Base-by-base conservation (phyloP, 2,888 invertebrate species). In the Lasioglossum marginatum region DNA sequence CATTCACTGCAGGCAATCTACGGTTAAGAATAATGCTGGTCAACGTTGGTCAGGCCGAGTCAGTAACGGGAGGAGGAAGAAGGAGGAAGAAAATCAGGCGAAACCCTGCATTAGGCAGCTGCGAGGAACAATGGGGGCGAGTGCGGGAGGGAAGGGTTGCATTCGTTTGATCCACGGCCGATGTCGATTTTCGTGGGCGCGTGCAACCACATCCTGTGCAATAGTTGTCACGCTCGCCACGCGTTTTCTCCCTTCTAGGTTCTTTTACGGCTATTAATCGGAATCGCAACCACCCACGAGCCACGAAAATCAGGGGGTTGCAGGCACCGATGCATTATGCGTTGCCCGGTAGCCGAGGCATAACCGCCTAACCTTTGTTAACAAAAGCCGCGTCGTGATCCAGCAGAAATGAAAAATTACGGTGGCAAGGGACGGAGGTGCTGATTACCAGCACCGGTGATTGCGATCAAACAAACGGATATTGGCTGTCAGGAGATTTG, bases 131-230 rank as follows among this genome's bases (percentile, higher is more conserved):
- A 79, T 70, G 52, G 57, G n/a, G 37, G 34, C 4, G 37, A 66
- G 66, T 6, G 68, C 45, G 79, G 60, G 83, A 79, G 57, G 77
- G 77, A 86, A 83, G 89, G 88, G 85, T 85, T 85, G 82, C 79
- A 34, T 37, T 80, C 77, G 86, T 74, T 88, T 89, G 91, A 91
- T 90, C 70, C 81, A 37, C 75, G 78, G 85, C 81, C 85, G 82
- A 90, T 82, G 83, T 52, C 79, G 77, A 87, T 86, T 82, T 85
- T 85, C 83, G 81, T 84, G 84, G 85, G 85, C 91, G 89, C 88
- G 90, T 90, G 87, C 76, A 87, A 90, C 89, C 87, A 90, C 88
- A 88, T 91, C 89, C 89, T 86, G 81, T 78, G 87, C 83, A 87
- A 91, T 90, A 91, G 91, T 90, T 91, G 89, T 86, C 82, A 88